Conservation (phyloP, 1,140 invertebrate species). For the Gryllus bimaculatus region DNA sequence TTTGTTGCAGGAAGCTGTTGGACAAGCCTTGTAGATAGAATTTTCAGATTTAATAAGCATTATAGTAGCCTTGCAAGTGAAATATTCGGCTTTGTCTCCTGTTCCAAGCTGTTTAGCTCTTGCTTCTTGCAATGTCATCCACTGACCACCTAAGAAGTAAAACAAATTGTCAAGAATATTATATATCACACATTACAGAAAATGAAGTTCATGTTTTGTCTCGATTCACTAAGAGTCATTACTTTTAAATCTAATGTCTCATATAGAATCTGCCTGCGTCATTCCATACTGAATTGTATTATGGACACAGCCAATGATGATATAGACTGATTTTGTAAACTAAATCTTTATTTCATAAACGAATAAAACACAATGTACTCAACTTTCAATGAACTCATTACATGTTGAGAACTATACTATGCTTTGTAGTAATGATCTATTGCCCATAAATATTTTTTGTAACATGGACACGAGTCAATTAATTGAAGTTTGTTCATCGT, state of each 20-base stretch:
- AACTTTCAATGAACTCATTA: too few species aligned
- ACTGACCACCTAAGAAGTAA: slow-evolving; percentile 24
- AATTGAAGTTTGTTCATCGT: too few species aligned
- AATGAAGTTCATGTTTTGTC: neutral
- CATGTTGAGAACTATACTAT: too few species aligned
- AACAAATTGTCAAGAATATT: slow-evolving; percentile 6
- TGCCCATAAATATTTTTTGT: too few species aligned
- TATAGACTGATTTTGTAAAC: neutral
- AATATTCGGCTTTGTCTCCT: slow-evolving; percentile 70
- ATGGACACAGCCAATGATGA: neutral
- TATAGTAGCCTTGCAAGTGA: slow-evolving; percentile 57
- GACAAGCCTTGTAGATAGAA: slow-evolving; percentile 82
- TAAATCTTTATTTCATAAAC: too few species aligned
- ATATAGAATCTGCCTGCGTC: neutral
- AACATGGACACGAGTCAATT: too few species aligned
- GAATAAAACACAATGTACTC: too few species aligned
- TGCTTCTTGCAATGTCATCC: slow-evolving; percentile 64
- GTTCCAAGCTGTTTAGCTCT: slow-evolving; percentile 51
- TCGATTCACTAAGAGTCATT: neutral
- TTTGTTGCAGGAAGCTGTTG: slow-evolving; percentile 79
- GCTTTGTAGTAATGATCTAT: too few species aligned
- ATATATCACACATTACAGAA: neutral
- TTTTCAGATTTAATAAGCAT: slow-evolving; percentile 65
- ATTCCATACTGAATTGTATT: neutral
- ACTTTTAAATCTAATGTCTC: neutral